phyloP scores from a whole-genome alignment of 2,797 vertebrate species.

The Gallinago stenura region DNA sequence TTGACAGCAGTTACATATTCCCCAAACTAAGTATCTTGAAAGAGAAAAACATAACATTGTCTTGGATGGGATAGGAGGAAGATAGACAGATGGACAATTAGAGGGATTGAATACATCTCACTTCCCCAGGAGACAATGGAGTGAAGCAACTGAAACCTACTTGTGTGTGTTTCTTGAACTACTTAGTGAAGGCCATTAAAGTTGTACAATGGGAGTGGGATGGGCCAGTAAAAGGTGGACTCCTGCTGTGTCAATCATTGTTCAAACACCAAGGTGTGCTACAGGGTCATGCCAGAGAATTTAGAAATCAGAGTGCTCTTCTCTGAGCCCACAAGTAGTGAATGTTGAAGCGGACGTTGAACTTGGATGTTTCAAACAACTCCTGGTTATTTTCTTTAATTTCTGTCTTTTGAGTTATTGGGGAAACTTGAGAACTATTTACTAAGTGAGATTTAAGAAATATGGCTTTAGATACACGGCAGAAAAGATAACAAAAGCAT shows the following conservation, averaged over 20 bases:
- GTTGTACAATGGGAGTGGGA: neutral
- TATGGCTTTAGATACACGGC: neutral
- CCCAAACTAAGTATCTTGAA: too few species aligned
- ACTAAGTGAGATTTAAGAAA: neutral
- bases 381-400: neutral
- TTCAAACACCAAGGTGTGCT: neutral
- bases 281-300: neutral
- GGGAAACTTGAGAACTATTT: neutral
- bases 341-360: too few species aligned
- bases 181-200: neutral
- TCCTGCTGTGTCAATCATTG: rapidly evolving
- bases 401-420: neutral
- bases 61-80: neutral
- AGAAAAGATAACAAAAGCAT: neutral
- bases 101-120: neutral
- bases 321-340: neutral
- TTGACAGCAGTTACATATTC: too few species aligned
- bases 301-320: neutral
- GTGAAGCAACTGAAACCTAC: neutral
- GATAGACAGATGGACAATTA: neutral
- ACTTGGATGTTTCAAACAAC: neutral
- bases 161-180: neutral
- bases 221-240: neutral
- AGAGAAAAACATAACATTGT: too few species aligned
- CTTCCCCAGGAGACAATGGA: neutral